These are phyloP conservation scores for Excalfactoria chinensis DNA, from an alignment of 2,113 vertebrate genomes.

Conservation along the genomic window DNA sequence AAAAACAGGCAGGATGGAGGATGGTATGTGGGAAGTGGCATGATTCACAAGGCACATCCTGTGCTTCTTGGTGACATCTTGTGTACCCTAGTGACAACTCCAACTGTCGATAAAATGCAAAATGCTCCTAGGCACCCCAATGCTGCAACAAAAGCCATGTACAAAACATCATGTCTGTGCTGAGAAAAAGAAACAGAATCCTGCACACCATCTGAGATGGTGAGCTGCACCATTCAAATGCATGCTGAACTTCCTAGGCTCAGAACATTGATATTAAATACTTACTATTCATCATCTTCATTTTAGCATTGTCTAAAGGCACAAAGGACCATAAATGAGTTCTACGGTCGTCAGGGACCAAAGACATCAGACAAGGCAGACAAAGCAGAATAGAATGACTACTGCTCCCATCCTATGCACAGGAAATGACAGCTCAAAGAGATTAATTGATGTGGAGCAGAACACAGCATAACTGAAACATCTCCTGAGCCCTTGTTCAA, in stretches of 20 bases:
- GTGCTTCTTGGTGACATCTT: neutral
- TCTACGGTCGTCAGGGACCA: neutral
- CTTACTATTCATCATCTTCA: neutral
- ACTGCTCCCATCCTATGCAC: neutral
- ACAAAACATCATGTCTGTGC: neutral
- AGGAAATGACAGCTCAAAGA: neutral
- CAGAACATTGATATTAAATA: neutral
- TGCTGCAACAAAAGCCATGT: neutral
- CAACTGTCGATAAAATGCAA: neutral
- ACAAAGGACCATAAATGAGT: neutral
- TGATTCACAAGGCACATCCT: neutral
- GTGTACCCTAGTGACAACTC: fast-evolving
- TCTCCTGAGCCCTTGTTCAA: neutral
- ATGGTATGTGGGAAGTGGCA: neutral
- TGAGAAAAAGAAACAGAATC: neutral
- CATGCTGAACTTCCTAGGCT: neutral
- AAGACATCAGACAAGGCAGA: neutral
- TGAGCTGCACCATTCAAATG: neutral
- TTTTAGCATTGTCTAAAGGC: neutral
- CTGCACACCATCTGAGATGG: neutral
- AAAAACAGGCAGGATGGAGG: neutral
- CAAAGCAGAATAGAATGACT: neutral
- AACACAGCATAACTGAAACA: neutral
- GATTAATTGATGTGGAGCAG: neutral
- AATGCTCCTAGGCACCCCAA: neutral